Base-by-base conservation (phyloP, 37 sponge, comb jelly and placozoan species). In the Mnemiopsis leidyi region DNA sequence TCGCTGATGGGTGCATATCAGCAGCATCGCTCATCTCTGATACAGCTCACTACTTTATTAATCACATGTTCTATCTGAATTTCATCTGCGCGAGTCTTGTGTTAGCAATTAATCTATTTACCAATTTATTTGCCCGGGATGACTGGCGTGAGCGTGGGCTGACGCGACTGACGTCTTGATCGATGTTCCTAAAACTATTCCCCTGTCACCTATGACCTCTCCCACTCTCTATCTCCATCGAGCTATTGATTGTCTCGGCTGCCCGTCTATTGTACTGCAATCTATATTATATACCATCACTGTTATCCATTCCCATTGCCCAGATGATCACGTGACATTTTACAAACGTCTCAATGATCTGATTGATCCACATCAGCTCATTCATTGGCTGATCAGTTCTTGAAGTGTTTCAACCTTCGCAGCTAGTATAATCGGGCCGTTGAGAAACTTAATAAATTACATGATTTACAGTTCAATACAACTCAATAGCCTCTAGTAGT, bases 91-190 rank as follows among this genome's bases (percentile, higher is more conserved):
- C 61, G 13, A 48, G 79, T 16, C 36, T 31, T 77, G 33, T 77
- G 1, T 34, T 36, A 34, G 32, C 79, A 77, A 77, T 77, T 77
- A 77, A 77, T 77, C 79, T 77, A 77, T 77, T 77, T 77, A 26
- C 79, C 79, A 77, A 77, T 77, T 77, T 77, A 77, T 77, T 77
- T 77, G 79, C 61, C 61, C 61, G 13, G 61, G 13, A 13, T 5
- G 61, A 48, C 61, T 48, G 9, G 5, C 61, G 61, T 13, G 61
- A 48, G 61, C 13, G 61, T 48, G n/a, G n/a, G n/a, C 61, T 48
- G 61, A 48, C 61, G 61, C 13, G 61, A 18, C 61, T 5, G 9
- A 13, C 13, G 61, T 48, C 61, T 48, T 48, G 9, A 48, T 13
- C 13, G 61, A 5, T 48, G 61, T 48, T 48, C 61, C 61, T 48